phyloP scores from a whole-genome alignment of 2,797 vertebrate genomes.

The Microhierax caerulescens region DNA sequence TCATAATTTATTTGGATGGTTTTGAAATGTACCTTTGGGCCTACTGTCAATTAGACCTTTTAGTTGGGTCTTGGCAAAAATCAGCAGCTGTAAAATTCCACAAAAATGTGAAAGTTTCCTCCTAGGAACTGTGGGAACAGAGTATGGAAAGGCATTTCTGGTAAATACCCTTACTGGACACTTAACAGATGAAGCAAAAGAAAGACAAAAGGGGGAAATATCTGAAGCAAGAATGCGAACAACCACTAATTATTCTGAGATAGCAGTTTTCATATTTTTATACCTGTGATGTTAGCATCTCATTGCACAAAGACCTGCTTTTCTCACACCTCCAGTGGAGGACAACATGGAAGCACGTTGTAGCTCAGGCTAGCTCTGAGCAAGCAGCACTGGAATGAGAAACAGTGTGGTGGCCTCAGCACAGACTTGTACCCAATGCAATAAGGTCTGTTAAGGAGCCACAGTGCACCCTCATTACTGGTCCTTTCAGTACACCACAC shows the following conservation, averaged over 20 bases:
- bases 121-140: not conserved
- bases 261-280: not conserved
- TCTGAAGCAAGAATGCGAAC: not conserved
- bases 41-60: not conserved
- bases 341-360: not conserved
- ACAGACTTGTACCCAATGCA: not conserved
- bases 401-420: not conserved
- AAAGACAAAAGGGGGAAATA: not conserved
- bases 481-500: accelerated
- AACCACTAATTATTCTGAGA: not conserved
- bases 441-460: not conserved
- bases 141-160: not conserved
- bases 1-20: not conserved
- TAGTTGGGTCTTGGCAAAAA: not conserved
- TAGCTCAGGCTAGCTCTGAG: not conserved
- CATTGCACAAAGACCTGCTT: not conserved
- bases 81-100: not conserved
- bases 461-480: not conserved
- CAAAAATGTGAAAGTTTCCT: not conserved
- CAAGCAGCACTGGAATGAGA: not conserved
- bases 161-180: not conserved
- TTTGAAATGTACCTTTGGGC: not conserved
- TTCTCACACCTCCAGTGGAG: not conserved
- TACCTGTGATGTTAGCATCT: not conserved
- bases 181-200: not conserved